Evolutionary conservation across 2,797 vertebrate species (phyloP).

Genomic region (Clarias laeviceps): DNA sequence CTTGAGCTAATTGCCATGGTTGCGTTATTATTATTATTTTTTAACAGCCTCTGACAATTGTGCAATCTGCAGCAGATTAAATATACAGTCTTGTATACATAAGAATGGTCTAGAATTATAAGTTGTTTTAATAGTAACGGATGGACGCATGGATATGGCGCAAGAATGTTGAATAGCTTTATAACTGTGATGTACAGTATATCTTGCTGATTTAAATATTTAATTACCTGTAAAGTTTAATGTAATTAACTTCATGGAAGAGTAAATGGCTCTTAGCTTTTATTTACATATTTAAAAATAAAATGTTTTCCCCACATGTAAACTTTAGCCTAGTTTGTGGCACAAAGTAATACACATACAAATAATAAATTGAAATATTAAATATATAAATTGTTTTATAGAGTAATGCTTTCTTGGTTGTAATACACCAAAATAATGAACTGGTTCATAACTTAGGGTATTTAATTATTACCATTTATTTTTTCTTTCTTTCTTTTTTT

Average conservation of each 20-base stretch:
- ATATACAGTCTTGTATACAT: not conserved
- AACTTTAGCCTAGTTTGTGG: not conserved
- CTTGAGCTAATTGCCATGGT: slow-evolving; percentile 50
- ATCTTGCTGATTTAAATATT: slow-evolving; percentile 6
- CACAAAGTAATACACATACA: not conserved
- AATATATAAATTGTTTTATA: not conserved
- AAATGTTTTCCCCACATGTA: not conserved
- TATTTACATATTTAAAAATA: not conserved
- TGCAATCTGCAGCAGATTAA: slow-evolving; percentile 9
- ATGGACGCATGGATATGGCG: not conserved
- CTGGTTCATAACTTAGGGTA: not conserved
- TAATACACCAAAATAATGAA: not conserved
- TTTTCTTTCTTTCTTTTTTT: too few species aligned
- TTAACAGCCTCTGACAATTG: slow-evolving; percentile 20
- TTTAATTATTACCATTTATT: not conserved
- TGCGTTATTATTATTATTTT: slow-evolving; percentile 19
- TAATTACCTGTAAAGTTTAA: slow-evolving; percentile 22
- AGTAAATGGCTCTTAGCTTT: not conserved
- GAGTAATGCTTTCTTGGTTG: not conserved
- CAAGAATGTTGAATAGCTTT: not conserved
- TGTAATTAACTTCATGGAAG: not conserved
- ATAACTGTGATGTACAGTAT: not conserved
- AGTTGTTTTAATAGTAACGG: not conserved
- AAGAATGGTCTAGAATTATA: not conserved
- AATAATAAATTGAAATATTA: slow-evolving; percentile 1